Base-by-base conservation (phyloP, 2,797 vertebrate species). In the Bryconaethiops microstoma region DNA sequence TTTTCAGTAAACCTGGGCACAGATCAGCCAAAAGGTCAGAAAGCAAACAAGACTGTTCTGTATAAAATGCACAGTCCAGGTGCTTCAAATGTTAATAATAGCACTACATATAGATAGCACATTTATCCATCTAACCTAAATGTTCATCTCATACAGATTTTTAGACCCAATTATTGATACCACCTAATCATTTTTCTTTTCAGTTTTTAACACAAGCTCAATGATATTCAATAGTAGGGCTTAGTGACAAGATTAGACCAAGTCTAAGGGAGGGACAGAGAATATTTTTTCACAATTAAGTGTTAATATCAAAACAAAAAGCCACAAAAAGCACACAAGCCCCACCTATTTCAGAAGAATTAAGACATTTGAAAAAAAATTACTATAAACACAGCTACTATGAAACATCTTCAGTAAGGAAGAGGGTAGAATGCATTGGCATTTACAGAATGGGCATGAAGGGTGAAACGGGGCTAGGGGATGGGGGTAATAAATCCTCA, bases 351-450 rank as follows among this genome's bases (percentile, higher is more conserved):
- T 72, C 74, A 65, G 67, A 67, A 74, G 62, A n/a, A 77, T 64
- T 71, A 21, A 50, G 45, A 13, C 65, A 59, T 59, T 10, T 1
- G n/a, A 54, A 35, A n/a, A 35, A 42, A 14, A 35, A 50, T 65
- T 19, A 59, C 40, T 65, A 39, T 40, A 45, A 62, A 50, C 67
- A 78, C 23, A 25, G 48, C 42, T 59, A 9, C 68, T 64, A 67
- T 82, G 60, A 62, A 78, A 40, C 93, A 96, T 94, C 95, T 96
- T 95, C 95, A 96, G 96, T 96, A 95, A 96, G 95, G 95, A 96
- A 96, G 96, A 96, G 95, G 95, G 94, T 95, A 95, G 93, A 96
- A 96, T 91, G 93, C 95, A 94, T 94, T 95, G 95, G 95, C 94
- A 95, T 82, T 89, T 87, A 88, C 83, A 93, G 92, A 91, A 89